Conservation (phyloP, 2,113 vertebrate species). For the Dunckerocampus dactyliophorus region DNA sequence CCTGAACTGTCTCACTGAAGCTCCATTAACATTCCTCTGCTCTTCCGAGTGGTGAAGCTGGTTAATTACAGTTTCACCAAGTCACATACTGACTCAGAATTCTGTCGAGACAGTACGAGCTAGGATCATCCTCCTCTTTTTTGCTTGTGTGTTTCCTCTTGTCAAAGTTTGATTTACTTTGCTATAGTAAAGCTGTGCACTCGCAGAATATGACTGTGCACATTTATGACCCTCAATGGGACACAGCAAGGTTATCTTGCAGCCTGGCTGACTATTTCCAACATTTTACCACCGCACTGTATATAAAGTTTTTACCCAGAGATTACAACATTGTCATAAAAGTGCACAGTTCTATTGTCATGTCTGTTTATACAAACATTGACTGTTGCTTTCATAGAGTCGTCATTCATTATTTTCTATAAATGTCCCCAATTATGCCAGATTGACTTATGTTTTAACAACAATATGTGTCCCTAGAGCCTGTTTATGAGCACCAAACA, state of each 20-base stretch:
- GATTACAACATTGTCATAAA: too few relatives aligned
- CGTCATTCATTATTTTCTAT: too few relatives aligned
- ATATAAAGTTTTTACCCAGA: background rate
- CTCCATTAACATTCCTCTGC: too few relatives aligned
- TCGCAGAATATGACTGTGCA: conserved; percentile 32
- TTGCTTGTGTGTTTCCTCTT: conserved; percentile 23
- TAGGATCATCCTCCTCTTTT: conserved; percentile 15
- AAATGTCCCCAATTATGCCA: too few relatives aligned
- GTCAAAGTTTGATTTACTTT: conserved; percentile 24
- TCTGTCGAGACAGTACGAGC: conserved; percentile 22
- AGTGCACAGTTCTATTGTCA: background rate
- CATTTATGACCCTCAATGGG: conserved; percentile 35
- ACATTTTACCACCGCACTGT: conserved; percentile 30
- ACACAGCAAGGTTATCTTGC: conserved; percentile 34
- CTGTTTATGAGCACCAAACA: too few relatives aligned
- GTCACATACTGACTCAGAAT: conserved; percentile 25
- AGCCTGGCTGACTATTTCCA: conserved; percentile 44
- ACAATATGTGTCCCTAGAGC: too few relatives aligned
- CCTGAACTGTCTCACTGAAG: too few relatives aligned
- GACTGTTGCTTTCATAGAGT: too few relatives aligned
- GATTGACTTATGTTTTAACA: too few relatives aligned
- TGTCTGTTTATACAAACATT: too few relatives aligned
- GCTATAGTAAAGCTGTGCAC: conserved; percentile 23
- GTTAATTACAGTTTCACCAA: too few relatives aligned
- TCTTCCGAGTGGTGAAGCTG: too few relatives aligned